phyloP scores from a whole-genome alignment of 2,888 invertebrate genomes.

The Agrochola litura region DNA sequence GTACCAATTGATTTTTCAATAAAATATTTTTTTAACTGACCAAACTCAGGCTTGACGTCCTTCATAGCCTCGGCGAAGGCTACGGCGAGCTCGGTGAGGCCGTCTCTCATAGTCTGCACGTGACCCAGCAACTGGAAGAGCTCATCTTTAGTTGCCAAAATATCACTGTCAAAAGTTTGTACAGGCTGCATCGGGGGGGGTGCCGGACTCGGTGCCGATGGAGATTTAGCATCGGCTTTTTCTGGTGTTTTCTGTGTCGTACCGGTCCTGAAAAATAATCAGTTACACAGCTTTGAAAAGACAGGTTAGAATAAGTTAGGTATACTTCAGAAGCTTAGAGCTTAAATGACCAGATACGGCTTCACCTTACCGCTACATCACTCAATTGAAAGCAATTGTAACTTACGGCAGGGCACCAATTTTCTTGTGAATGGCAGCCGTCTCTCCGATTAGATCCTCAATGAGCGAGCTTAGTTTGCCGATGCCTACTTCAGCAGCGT shows the following conservation, averaged over 20 bases:
- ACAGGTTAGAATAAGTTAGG: too few species aligned
- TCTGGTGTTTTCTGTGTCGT: not conserved
- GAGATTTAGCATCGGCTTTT: not conserved
- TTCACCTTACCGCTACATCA: not conserved
- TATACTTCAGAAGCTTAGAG: not conserved
- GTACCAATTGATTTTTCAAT: not conserved
- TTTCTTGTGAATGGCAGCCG: slow-evolving; percentile 69
- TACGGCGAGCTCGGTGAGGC: slow-evolving; percentile 23
- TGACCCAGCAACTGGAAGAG: slow-evolving; percentile 31
- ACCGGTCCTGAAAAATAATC: slow-evolving; percentile 22
- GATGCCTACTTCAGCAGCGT: slow-evolving; percentile 91
- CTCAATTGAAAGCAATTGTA: not conserved
- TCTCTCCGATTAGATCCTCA: slow-evolving; percentile 89
- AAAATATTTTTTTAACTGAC: slow-evolving; percentile 26
- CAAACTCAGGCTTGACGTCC: slow-evolving; percentile 32
- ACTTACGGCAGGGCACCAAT: slow-evolving; percentile 46
- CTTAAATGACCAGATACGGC: not conserved
- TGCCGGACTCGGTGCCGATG: not conserved
- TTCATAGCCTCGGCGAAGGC: slow-evolving; percentile 39
- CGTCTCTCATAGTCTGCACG: slow-evolving; percentile 23
- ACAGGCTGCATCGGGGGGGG: not conserved
- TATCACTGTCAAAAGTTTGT: not conserved
- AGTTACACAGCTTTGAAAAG: too few species aligned
- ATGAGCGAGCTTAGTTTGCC: slow-evolving; percentile 91
- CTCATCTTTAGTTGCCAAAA: slow-evolving; percentile 41